Percentiles rank a stretch among this genome's conserved stretches.
phyloP scores from a whole-genome alignment of 2,797 vertebrate species.

The Uromys caudimaculatus region DNA sequence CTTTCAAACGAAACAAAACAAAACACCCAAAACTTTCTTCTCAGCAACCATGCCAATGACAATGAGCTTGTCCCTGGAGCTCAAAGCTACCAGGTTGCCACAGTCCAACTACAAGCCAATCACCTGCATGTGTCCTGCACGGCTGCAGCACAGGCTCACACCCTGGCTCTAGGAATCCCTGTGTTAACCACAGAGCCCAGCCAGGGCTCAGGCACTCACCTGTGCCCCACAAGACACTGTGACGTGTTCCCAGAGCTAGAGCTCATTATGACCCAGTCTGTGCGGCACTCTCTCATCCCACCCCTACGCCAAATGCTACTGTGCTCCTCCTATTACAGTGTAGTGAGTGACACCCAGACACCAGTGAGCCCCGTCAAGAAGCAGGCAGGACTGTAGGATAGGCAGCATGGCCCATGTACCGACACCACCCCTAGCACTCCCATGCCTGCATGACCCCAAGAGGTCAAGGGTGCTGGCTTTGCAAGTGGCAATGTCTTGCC shows the following conservation, averaged over 20 bases:
- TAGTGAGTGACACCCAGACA: no score
- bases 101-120: background rate
- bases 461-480: no score
- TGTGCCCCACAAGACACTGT: background rate
- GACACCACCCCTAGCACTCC: background rate
- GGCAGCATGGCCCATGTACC: background rate
- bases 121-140: background rate
- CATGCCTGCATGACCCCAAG: background rate
- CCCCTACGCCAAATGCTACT: background rate
- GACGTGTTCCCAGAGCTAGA: background rate
- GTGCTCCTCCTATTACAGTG: background rate
- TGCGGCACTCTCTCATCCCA: background rate
- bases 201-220: background rate
- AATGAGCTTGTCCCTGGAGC: background rate
- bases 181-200: background rate
- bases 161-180: background rate
- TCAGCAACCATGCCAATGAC: background rate
- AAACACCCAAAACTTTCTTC: background rate
- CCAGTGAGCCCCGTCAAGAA: fast-evolving
- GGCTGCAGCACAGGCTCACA: background rate
- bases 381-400: fast-evolving
- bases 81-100: background rate
- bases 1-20: background rate
- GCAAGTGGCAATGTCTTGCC: background rate
- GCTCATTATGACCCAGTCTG: background rate